These are phyloP conservation scores for Gonatopus flavifemur DNA, from an alignment of 1,140 invertebrate genomes.

Conservation along the genomic window DNA sequence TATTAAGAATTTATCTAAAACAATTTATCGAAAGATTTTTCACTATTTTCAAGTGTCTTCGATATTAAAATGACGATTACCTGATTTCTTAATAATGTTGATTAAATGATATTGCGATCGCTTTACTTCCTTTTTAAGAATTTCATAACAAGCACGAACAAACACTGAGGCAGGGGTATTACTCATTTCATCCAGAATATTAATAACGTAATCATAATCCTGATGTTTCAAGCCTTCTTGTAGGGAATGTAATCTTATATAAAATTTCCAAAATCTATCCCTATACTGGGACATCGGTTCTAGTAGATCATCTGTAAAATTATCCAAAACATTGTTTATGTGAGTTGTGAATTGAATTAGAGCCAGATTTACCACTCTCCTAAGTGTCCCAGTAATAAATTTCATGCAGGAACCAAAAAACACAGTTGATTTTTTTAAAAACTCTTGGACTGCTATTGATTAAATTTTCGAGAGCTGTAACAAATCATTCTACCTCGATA, in stretches of 20 bases:
- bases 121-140: conserved; percentile 30
- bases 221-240: conserved; percentile 24
- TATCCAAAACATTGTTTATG: no score
- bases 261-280: conserved; percentile 29
- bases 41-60: no score
- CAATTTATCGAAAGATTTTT: no score
- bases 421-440: no score
- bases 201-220: conserved; percentile 34
- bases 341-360: no score
- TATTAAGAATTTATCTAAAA: no score
- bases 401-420: no score
- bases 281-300: conserved; percentile 13
- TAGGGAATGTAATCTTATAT: conserved; percentile 21
- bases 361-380: no score
- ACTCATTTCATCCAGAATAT: conserved; percentile 19
- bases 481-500: no score
- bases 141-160: conserved; percentile 25
- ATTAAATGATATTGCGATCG: conserved; percentile 22
- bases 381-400: no score
- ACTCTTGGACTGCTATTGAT: no score
- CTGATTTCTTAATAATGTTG: conserved; percentile 31
- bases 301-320: conserved; percentile 25
- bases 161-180: conserved; percentile 9
- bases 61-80: conserved; percentile 24
- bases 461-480: no score